These are phyloP conservation scores for Uropsilus gracilis DNA, from an alignment of 2,113 vertebrate species.

Conservation along the genomic window DNA sequence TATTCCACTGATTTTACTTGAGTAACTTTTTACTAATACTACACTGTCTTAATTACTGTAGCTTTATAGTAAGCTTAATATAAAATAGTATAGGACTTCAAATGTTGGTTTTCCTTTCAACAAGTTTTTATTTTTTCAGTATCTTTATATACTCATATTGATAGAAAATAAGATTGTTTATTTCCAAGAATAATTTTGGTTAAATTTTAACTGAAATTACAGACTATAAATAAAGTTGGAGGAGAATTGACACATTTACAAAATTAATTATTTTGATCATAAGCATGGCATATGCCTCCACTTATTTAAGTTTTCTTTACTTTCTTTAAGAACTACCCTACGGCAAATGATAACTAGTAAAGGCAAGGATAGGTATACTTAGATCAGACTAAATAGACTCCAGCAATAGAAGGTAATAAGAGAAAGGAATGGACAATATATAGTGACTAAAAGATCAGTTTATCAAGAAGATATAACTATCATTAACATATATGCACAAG, in stretches of 20 bases:
- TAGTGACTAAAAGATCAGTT: too few relatives aligned
- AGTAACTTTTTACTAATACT: neutral
- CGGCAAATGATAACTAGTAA: too few relatives aligned
- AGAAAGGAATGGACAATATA: too few relatives aligned
- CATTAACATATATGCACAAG: too few relatives aligned
- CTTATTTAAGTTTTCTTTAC: constrained; percentile 11
- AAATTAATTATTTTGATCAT: constrained; percentile 1
- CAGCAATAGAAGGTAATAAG: too few relatives aligned
- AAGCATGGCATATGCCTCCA: neutral
- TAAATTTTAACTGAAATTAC: neutral
- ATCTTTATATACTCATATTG: constrained; percentile 27
- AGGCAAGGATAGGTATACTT: too few relatives aligned
- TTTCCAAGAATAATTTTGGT: neutral
- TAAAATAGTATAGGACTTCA: neutral
- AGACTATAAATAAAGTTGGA: neutral
- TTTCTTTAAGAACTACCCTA: neutral
- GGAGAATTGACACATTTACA: neutral
- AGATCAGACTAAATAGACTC: too few relatives aligned
- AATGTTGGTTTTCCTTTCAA: neutral
- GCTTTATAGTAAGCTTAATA: constrained; percentile 16
- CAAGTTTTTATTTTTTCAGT: neutral
- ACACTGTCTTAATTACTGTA: constrained; percentile 11
- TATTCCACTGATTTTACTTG: neutral
- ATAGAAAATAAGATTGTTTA: neutral
- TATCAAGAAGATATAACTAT: too few relatives aligned